phyloP scores from a whole-genome alignment of 1,140 invertebrate genomes.

The Drosophila malerkotliana region DNA sequence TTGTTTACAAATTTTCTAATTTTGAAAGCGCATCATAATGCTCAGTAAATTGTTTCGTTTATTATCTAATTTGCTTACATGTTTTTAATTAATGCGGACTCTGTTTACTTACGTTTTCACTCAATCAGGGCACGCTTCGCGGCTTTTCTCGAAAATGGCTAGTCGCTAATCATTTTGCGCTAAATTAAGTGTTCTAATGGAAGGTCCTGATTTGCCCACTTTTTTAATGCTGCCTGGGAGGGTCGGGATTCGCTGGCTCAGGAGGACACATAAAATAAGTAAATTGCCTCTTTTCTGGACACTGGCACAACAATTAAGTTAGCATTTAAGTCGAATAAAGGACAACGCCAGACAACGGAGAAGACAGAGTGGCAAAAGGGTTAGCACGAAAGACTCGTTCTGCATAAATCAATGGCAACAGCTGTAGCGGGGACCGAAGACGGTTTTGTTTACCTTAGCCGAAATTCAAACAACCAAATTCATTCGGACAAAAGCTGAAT shows the following conservation, averaged over 20 bases:
- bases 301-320: constrained; percentile 77
- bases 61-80: constrained; percentile 22
- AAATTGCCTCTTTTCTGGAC: constrained; percentile 67
- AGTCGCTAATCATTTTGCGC: constrained; percentile 62
- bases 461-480: too few species aligned
- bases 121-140: constrained; percentile 26
- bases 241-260: constrained; percentile 21
- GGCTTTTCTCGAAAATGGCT: constrained; percentile 15
- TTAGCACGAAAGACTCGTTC: constrained; percentile 15
- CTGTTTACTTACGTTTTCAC: constrained; percentile 34
- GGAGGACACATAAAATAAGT: constrained; percentile 45
- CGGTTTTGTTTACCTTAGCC: too few species aligned
- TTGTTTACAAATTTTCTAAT: not conserved
- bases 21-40: not conserved
- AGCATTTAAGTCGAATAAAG: constrained; percentile 69
- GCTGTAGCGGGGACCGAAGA: too few species aligned
- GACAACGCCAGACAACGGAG: constrained; percentile 25
- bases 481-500: too few species aligned
- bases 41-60: not conserved
- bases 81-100: constrained; percentile 28
- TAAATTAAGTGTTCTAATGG: constrained; percentile 75
- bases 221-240: constrained; percentile 41
- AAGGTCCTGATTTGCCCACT: constrained; percentile 31
- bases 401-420: constrained; percentile 80
- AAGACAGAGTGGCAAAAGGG: constrained; percentile 13